Conservation (phyloP, 2,113 vertebrate species). For the Fregetta grallaria region DNA sequence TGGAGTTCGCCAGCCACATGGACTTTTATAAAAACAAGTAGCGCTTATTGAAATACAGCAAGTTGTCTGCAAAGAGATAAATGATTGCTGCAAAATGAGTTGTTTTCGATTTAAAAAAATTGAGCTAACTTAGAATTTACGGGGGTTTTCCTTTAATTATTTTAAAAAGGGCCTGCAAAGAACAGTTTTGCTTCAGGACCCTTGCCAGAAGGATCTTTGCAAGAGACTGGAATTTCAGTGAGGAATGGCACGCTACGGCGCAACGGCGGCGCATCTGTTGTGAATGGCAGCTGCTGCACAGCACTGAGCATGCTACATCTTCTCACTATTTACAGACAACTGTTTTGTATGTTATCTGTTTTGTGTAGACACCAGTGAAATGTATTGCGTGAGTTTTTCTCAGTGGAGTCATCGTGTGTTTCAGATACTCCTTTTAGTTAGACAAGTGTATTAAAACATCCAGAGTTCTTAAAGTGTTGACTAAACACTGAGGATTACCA, state of each 20-base stretch:
- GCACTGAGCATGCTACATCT: background rate
- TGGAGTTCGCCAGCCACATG: background rate
- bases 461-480: background rate
- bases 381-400: background rate
- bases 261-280: conserved; percentile 7
- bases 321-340: background rate
- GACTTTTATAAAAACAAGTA: background rate
- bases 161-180: conserved; percentile 10
- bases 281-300: conserved; percentile 50
- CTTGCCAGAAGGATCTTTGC: conserved; percentile 42
- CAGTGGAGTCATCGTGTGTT: background rate
- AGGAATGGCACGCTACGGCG: background rate
- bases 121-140: background rate
- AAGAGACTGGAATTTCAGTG: conserved; percentile 37
- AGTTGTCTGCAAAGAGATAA: background rate
- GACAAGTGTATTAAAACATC: background rate
- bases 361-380: background rate
- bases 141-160: background rate
- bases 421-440: background rate
- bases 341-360: background rate
- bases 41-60: background rate
- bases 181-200: background rate
- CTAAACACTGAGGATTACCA: background rate
- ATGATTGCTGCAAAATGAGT: background rate
- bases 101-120: background rate